Evolutionary conservation across 2,888 invertebrate genomes (phyloP).

Genomic region (Taphrorychus bicolor): DNA sequence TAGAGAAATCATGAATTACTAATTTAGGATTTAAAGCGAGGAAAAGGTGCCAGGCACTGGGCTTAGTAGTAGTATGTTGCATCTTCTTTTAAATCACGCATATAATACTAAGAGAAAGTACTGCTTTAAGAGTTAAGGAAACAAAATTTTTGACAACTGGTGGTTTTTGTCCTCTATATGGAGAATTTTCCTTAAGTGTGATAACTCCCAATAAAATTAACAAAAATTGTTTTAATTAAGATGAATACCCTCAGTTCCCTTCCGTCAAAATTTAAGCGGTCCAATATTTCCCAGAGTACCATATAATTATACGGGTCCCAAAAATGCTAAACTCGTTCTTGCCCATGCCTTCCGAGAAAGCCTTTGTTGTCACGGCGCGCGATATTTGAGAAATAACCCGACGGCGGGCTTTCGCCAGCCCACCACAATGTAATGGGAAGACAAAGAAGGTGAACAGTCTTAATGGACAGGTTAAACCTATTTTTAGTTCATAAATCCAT

Average conservation of each 20-base stretch:
- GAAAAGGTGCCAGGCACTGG: too few relatives aligned
- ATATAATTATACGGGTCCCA: slow-evolving; percentile 33
- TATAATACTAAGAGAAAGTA: too few relatives aligned
- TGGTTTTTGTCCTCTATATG: too few relatives aligned
- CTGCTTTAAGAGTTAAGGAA: too few relatives aligned
- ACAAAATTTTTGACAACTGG: too few relatives aligned
- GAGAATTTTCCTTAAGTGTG: too few relatives aligned
- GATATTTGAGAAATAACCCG: slow-evolving; percentile 26
- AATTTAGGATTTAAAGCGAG: neutral
- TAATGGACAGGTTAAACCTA: neutral
- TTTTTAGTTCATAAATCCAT: too few relatives aligned
- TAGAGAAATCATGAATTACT: neutral
- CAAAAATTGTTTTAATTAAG: slow-evolving; percentile 33
- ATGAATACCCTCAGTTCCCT: slow-evolving; percentile 24
- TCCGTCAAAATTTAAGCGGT: slow-evolving; percentile 27
- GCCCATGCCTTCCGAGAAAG: slow-evolving; percentile 29
- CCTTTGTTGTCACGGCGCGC: slow-evolving; percentile 20
- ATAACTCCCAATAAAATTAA: too few relatives aligned
- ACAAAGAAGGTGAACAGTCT: slow-evolving; percentile 1
- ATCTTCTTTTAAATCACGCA: too few relatives aligned
- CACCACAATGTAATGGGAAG: slow-evolving; percentile 4
- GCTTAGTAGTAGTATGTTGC: too few relatives aligned
- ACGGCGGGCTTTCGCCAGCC: slow-evolving; percentile 4
- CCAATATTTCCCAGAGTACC: slow-evolving; percentile 29
- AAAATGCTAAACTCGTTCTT: slow-evolving; percentile 29